Base-by-base conservation (phyloP, 1,140 invertebrate genomes). In the Bradysia coprophila region DNA sequence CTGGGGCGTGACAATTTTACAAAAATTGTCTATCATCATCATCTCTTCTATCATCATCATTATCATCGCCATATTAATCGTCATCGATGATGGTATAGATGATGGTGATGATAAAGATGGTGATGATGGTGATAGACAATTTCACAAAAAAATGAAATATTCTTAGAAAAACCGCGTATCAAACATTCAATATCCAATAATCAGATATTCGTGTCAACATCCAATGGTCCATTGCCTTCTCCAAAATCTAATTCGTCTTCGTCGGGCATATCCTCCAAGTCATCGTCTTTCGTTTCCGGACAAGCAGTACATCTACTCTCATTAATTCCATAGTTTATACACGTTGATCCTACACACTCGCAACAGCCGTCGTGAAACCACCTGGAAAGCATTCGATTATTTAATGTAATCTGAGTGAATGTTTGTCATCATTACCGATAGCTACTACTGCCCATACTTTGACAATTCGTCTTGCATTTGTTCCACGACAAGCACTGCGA, bases 301-400 rank as follows among this genome's bases (percentile, higher is more conserved):
- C 57, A 60, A 41, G 48, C 46, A 24, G 50, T 43, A 49, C 57
- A 60, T 33, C 55, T 54, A 41, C 55, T 88, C 52, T 91, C 84
- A 53, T 89, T 86, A 42, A 91, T 83, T 4, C 91, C 91, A 64
- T 92, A 93, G 57, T 91, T 88, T 31, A 90, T 73, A 58, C 90
- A 95, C 36, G 76, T 81, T 42, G 81, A 73, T 3, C 90, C 88
- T 43, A 95, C 73, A 61, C 91, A 95, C 59, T 95, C 84, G 61
- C 91, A 95, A 53, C 91, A 95, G 2, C 88, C 90, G 58, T 93
- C 84, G 59, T 93, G 88, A 62, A 95, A 95, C 87, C 87, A 92
- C 55, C 90, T 59, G 70, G 59, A 74, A 86, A 60, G 75, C 75
- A 11, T 68, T 63, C 6, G 77, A 45, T 16, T 22, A 36, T 9